phyloP scores from a whole-genome alignment of 2,888 invertebrate genomes.

The Chesias legatella region DNA sequence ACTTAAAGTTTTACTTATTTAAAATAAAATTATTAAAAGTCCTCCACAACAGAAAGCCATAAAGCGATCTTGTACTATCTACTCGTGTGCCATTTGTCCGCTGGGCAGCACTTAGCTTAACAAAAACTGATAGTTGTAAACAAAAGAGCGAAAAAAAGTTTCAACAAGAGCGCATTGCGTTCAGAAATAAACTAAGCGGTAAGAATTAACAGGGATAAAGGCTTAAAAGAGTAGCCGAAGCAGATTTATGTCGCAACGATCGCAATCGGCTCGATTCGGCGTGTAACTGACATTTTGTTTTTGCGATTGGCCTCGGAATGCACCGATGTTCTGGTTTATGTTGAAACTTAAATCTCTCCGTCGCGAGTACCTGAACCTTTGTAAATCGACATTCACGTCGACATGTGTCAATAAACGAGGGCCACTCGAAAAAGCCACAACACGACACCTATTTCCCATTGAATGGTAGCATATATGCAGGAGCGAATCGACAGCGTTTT shows the following conservation, averaged over 20 bases:
- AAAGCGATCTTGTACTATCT: constrained; percentile 59
- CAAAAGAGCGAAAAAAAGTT: constrained; percentile 69
- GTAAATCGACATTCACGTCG: constrained; percentile 14
- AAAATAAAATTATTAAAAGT: constrained; percentile 38
- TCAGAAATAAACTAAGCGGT: constrained; percentile 79
- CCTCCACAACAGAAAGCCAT: constrained; percentile 40
- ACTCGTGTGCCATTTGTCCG: constrained; percentile 70
- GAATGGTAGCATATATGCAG: constrained; percentile 66
- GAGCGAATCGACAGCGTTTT: constrained; percentile 72
- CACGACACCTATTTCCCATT: constrained; percentile 69
- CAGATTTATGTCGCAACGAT: constrained; percentile 78
- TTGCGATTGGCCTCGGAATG: constrained; percentile 52
- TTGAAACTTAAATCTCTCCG: constrained; percentile 27
- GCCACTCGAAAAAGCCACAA: constrained; percentile 50
- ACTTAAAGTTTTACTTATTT: constrained; percentile 37
- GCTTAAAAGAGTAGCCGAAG: constrained; percentile 79
- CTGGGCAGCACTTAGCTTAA: constrained; percentile 77
- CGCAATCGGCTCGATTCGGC: constrained; percentile 72
- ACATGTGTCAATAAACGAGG: constrained; percentile 29
- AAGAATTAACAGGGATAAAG: constrained; percentile 79
- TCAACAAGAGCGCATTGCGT: constrained; percentile 73
- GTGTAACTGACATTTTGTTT: constrained; percentile 64
- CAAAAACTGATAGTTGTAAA: constrained; percentile 79
- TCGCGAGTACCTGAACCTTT: constrained; percentile 8
- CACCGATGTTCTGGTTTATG: constrained; percentile 45